Base-by-base conservation (phyloP, 2,113 vertebrate species). In the Tylochromis polylepis region DNA sequence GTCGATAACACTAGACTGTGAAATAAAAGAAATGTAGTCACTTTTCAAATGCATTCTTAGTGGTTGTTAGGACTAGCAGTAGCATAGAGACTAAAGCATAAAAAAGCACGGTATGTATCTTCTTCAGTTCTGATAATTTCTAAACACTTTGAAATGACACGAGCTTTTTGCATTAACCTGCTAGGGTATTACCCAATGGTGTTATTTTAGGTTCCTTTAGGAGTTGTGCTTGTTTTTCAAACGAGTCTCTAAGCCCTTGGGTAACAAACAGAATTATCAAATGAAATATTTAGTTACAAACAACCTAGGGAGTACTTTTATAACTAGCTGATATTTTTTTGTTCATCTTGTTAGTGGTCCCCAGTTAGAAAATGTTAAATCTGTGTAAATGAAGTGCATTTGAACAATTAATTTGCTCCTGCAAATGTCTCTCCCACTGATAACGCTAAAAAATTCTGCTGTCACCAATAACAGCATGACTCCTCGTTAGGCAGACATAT, bases 401-500 rank as follows among this genome's bases (percentile, higher is more conserved):
- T 86, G 86, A 83, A 89, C 83, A 84, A 90, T 87, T 92, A 85
- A 90, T 94, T 89, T 89, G 36, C 77, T 79, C 29, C 51, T 55
- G 82, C 62, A 82, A 89, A 79, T 67, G 86, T 75, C 83, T 90
- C 57, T 57, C 70, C 72, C 82, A 57, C 81, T 91, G 88, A 87
- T 83, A 67, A 51, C 41, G 27, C 53, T 56, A 34, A 85, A 87
- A 85, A 83, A 86, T 84, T 91, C 79, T 89, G 81, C 88, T 89
- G 87, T 91, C 92, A 86, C 89, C 92, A 87, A 82, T 85, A 90
- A 79, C 92, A 91, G 57, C 89, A 79, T 65, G 89, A 72, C 58
- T 88, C 75, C 88, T 93, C 80, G 53, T 94, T 93, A 94, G 51
- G 77, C 38, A 84, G 82, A 88, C 80, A 83, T 87, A 87, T 89